Percentiles rank a stretch among this genome's conserved stretches.
Conservation (phyloP, 1,140 invertebrate genomes). For the Bicyclus anynana region DNA sequence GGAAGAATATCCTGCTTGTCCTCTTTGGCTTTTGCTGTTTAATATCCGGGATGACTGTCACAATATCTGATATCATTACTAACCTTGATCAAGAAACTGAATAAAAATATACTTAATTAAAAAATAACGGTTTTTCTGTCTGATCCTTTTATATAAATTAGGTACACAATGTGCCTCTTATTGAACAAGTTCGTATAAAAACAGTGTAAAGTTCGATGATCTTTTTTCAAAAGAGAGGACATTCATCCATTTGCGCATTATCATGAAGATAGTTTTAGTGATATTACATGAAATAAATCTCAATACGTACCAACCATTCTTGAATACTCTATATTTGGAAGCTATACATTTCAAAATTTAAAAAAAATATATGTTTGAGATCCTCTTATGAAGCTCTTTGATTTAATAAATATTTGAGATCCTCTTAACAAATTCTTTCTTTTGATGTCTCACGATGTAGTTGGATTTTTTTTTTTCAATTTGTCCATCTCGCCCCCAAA, state of each 20-base stretch:
- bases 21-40: conserved; percentile 81
- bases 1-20: conserved; percentile 81
- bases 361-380: too few species aligned
- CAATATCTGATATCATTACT: conserved; percentile 52
- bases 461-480: too few species aligned
- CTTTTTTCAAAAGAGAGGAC: not conserved
- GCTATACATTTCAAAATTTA: too few species aligned
- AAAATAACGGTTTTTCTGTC: not conserved
- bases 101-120: conserved; percentile 2
- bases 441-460: too few species aligned
- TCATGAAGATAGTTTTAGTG: not conserved
- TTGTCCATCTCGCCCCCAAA: too few species aligned
- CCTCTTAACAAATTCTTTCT: too few species aligned
- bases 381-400: too few species aligned
- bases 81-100: conserved; percentile 17
- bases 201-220: not conserved
- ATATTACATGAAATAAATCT: not conserved
- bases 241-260: conserved; percentile 35
- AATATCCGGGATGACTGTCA: conserved; percentile 77
- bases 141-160: not conserved
- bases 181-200: not conserved
- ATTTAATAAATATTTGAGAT: too few species aligned
- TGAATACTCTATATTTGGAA: too few species aligned
- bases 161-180: not conserved
- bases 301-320: not conserved